Evolutionary conservation across 2,888 invertebrate species (phyloP), one percentile per base, ranked within the genome.

Genomic region (Furcula furcula): DNA sequence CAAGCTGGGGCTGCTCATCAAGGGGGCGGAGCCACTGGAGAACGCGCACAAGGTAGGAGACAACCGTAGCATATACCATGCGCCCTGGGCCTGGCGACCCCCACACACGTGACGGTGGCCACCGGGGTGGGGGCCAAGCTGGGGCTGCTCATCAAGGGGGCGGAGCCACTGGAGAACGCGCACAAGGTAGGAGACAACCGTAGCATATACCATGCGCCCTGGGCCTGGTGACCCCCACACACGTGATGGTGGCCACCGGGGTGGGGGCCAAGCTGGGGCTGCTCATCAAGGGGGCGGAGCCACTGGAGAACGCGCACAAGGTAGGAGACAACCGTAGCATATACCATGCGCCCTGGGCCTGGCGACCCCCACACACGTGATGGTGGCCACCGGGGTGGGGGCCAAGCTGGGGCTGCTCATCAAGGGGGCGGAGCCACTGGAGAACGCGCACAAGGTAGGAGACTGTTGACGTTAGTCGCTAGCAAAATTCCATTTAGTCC

Each of bases 31-130:
- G 58, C 97, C 99, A 0, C 76, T 99, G 34, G 99, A 99, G 79
- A 97, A 96, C 68, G 98, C 98, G 0, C 98, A 99, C 65, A 98
- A 98, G 91, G 96, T 97, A 25, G 19, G n/a, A n/a, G n/a, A n/a
- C n/a, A n/a, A n/a, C n/a, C n/a, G n/a, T n/a, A n/a, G n/a, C n/a
- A n/a, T n/a, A n/a, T n/a, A n/a, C 99, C 99, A 0, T 99, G 99
- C 78, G 97, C 99, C 0, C 87, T 99, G n/a, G 99, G 99, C 0
- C 89, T 99, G 62, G 99, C 99, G 36, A 99, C 99, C 2, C 99
- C 99, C 21, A 99, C 99, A 0, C 99, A 99, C 0, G 98, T 99
- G 0, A 99, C 99, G 99, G 99, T 99, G 7, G 96, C 96, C 26
- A 95, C 95, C 0, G 99, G 99, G 0, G 97, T 99, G 0, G 99